These are phyloP conservation scores for Tokudaia muenninki DNA, from an alignment of 2,797 vertebrate species.

Conservation along the genomic window DNA sequence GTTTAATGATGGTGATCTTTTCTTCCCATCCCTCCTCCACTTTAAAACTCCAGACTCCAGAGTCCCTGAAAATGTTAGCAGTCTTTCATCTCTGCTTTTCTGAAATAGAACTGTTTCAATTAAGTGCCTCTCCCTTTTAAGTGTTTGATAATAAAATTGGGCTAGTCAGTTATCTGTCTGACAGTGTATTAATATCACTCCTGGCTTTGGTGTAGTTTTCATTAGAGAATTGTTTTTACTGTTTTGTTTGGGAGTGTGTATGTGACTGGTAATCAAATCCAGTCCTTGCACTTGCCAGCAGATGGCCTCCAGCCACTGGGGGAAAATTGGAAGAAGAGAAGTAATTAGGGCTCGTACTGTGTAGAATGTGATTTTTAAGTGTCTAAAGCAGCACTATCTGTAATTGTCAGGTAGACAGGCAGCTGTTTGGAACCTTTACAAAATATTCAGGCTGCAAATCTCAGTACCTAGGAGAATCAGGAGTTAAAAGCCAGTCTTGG, in stretches of 20 bases:
- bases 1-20: not conserved
- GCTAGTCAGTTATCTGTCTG: not conserved
- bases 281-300: not conserved
- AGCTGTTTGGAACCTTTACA: slow-evolving; percentile 13
- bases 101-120: slow-evolving; percentile 9
- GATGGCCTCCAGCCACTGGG: not conserved
- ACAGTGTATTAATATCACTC: slow-evolving; percentile 11
- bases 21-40: not conserved
- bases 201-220: slow-evolving; percentile 31
- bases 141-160: slow-evolving; percentile 57
- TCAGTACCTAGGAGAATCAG: not conserved
- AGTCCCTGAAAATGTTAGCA: slow-evolving; percentile 50
- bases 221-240: not conserved
- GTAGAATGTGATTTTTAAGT: slow-evolving; percentile 45
- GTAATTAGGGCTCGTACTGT: slow-evolving; percentile 1
- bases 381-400: not conserved
- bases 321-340: slow-evolving; percentile 42
- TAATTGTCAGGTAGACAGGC: slow-evolving; percentile 29
- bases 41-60: not conserved
- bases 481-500: not conserved
- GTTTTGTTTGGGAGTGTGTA: not conserved
- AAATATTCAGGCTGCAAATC: not conserved
- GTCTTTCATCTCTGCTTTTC: slow-evolving; percentile 21
- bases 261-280: not conserved
- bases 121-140: not conserved